phyloP scores from a whole-genome alignment of 2,797 vertebrate genomes.

The Sebastes jordani region DNA sequence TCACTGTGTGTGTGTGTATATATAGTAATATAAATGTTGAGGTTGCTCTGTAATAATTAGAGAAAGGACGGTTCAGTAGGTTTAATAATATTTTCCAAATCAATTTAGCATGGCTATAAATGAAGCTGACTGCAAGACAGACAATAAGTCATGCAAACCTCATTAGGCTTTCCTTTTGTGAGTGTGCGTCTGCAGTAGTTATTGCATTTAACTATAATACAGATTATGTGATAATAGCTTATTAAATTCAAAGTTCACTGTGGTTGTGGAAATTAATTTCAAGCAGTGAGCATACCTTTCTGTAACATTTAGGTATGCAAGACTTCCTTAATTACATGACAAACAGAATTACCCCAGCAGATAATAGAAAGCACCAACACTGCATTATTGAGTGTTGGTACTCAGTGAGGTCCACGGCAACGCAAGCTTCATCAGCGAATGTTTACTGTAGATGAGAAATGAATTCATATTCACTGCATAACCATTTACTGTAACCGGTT shows the following conservation, averaged over 20 bases:
- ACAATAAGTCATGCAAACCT: slow-evolving; percentile 79
- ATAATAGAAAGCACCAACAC: slow-evolving; percentile 27
- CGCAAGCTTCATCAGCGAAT: not conserved
- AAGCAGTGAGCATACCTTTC: slow-evolving; percentile 52
- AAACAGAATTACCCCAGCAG: slow-evolving; percentile 47
- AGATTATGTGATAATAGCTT: slow-evolving; percentile 77
- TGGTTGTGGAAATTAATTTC: slow-evolving; percentile 71
- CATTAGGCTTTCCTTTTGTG: slow-evolving; percentile 75
- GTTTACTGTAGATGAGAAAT: not conserved
- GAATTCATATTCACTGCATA: not conserved
- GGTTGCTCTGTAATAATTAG: slow-evolving; percentile 73
- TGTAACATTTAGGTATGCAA: slow-evolving; percentile 65
- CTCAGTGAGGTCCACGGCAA: not conserved
- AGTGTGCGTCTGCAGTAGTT: slow-evolving; percentile 67
- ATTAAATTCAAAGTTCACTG: slow-evolving; percentile 78
- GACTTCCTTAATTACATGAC: slow-evolving; percentile 59
- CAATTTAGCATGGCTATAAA: slow-evolving; percentile 77
- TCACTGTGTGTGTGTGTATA: not conserved
- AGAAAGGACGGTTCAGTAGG: slow-evolving; percentile 72
- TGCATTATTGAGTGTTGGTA: not conserved
- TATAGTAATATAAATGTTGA: slow-evolving; percentile 72
- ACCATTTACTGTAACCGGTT: not conserved
- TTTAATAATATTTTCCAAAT: slow-evolving; percentile 82
- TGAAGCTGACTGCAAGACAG: slow-evolving; percentile 74
- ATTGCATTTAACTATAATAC: slow-evolving; percentile 77